These are phyloP conservation scores for Muntiacus muntjak DNA, from an alignment of 2,113 vertebrate species.

Conservation along the genomic window DNA sequence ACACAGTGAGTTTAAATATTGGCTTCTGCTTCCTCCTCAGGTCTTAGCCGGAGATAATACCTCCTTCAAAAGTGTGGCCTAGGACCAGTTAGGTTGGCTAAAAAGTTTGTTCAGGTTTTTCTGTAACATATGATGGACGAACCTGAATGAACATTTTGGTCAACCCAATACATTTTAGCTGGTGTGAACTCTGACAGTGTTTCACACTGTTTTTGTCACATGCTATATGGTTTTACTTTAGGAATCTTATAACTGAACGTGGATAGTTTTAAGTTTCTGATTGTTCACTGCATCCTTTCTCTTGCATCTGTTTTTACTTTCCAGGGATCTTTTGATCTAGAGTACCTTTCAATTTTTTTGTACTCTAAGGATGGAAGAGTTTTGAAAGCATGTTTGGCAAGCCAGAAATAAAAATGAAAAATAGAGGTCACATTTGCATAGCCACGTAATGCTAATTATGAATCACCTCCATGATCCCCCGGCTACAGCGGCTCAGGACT, in stretches of 20 bases:
- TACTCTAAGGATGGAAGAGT: background rate
- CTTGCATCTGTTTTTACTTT: background rate
- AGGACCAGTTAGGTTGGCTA: background rate
- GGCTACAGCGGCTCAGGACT: accelerated
- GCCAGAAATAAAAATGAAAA: background rate
- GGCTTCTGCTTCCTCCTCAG: background rate
- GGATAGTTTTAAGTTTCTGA: background rate
- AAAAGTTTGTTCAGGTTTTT: background rate
- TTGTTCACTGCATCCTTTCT: background rate
- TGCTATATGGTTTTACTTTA: background rate
- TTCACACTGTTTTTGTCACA: background rate
- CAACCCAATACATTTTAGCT: background rate
- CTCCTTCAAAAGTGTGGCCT: background rate
- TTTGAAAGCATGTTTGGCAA: background rate
- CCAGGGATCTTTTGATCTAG: background rate
- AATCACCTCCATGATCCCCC: accelerated
- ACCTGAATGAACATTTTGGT: background rate
- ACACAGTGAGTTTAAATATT: background rate
- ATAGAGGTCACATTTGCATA: background rate
- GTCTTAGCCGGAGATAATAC: background rate
- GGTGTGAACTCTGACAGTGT: background rate
- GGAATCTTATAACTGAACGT: background rate
- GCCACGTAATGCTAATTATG: accelerated
- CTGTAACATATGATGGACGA: background rate
- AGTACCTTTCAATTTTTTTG: background rate